These are phyloP conservation scores for Hipparchia sbordonii DNA, from an alignment of 2,888 invertebrate genomes.

Conservation along the genomic window DNA sequence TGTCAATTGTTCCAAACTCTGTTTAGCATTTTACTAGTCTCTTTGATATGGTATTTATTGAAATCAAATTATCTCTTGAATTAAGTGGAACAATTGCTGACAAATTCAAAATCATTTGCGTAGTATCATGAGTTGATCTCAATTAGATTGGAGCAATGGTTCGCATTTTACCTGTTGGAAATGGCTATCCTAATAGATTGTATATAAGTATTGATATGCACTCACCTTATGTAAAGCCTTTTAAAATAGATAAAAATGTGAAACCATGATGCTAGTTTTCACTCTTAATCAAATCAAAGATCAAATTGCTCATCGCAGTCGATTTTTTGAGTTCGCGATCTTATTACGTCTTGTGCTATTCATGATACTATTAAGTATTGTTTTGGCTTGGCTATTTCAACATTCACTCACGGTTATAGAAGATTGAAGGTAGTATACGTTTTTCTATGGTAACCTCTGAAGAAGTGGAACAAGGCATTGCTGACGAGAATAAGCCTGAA, in stretches of 20 bases:
- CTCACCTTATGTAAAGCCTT: too few relatives aligned
- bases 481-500: slow-evolving; percentile 42
- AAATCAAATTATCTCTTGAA: not conserved
- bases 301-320: not conserved
- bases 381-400: not conserved
- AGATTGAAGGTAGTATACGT: slow-evolving; percentile 44
- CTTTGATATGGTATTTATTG: not conserved
- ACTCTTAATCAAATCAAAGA: not conserved
- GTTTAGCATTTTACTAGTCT: not conserved
- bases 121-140: not conserved
- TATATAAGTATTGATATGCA: too few relatives aligned
- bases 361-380: not conserved
- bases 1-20: slow-evolving; percentile 59
- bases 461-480: slow-evolving; percentile 62
- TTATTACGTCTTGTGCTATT: not conserved
- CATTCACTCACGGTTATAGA: slow-evolving; percentile 12
- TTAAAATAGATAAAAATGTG: too few relatives aligned
- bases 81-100: slow-evolving; percentile 24
- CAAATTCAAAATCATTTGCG: slow-evolving; percentile 17
- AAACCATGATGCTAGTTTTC: too few relatives aligned
- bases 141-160: not conserved
- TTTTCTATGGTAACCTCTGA: slow-evolving; percentile 43
- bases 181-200: too few relatives aligned
- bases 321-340: too few relatives aligned
- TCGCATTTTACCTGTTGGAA: too few relatives aligned